A percentile compares a stretch with the other conserved stretches of the same genome.
Evolutionary conservation across 2,888 invertebrate genomes (phyloP).

Genomic region (Amblyteles armatorius): DNA sequence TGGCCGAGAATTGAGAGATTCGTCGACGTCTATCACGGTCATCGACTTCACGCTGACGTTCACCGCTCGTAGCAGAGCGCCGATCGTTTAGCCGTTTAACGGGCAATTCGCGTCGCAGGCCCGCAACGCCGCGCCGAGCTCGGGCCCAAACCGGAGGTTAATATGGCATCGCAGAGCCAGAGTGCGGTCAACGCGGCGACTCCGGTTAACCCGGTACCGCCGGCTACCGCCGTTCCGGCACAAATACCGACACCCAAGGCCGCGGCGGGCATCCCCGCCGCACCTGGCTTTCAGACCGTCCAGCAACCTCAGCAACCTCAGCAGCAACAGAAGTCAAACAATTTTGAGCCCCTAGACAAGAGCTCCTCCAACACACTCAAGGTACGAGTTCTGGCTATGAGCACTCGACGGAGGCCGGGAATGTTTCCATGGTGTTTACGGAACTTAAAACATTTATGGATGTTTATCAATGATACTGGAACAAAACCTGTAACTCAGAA

Average conservation of each 20-base stretch:
- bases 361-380: slow-evolving; percentile 84
- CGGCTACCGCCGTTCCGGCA: slow-evolving; percentile 62
- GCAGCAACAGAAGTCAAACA: slow-evolving; percentile 78
- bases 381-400: slow-evolving; percentile 72
- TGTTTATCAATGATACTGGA: too few species aligned
- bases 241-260: slow-evolving; percentile 45
- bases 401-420: too few species aligned
- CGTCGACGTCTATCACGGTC: slow-evolving; percentile 28
- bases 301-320: slow-evolving; percentile 69
- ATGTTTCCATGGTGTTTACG: not conserved
- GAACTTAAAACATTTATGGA: too few species aligned
- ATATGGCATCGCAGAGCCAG: slow-evolving; percentile 81
- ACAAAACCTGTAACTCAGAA: too few species aligned
- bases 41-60: slow-evolving; percentile 25
- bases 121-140: not conserved
- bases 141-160: slow-evolving; percentile 56
- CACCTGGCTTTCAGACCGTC: slow-evolving; percentile 42
- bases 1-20: slow-evolving; percentile 55
- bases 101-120: too few species aligned
- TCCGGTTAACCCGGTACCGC: slow-evolving; percentile 44
- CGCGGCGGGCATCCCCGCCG: not conserved
- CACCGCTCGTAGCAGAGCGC: slow-evolving; percentile 49
- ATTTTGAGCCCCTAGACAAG: slow-evolving; percentile 83
- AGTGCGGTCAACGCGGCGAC: slow-evolving; percentile 72
- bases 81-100: too few species aligned